Evolutionary conservation across 2,113 vertebrate genomes (phyloP), one percentile per base, ranked within the genome.

Genomic region (Tylochromis polylepis): DNA sequence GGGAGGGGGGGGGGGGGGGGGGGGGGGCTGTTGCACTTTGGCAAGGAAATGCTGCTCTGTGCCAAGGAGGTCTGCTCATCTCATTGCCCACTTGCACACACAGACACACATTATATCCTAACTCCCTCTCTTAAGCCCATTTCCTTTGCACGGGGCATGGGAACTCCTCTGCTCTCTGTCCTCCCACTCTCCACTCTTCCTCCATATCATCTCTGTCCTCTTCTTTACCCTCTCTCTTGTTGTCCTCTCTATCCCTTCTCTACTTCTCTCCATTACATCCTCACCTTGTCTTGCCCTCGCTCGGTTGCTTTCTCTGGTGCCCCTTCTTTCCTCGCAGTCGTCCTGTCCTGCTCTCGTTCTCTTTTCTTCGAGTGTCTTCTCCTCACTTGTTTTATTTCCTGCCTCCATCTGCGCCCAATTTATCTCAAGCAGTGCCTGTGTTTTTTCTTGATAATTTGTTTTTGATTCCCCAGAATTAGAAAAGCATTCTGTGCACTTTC

Each of bases 381-480:
- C 88, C 87, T 72, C 11, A 11, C 82, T 92, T 82, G 89, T 94
- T 93, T 93, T 95, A 95, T 96, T 96, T 96, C 95, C 95, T 96
- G 92, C 90, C 92, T 96, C 97, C 97, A 98, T 98, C 98, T 99
- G 98, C 98, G 97, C 97, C 97, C 97, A 98, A 98, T 99, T 98
- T 98, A 97, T 96, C 97, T 95, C 80, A 94, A 95, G 96, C 96
- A 96, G 95, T 92, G 96, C 96, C 96, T 96, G 93, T 94, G 89
- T 95, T 96, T 96, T 95, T 95, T 93, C 95, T 94, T 88, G 96
- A 97, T 97, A 97, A 97, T 97, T 98, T 98, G 97, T 98, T 98
- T 98, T 98, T 97, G 98, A 99, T 99, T 98, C 97, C 96, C 95
- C 97, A 95, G 97, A 98, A 99, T 98, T 96, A 96, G 97, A 97